Evolutionary conservation across 1,140 invertebrate species (phyloP).

Genomic region (Homarus americanus): DNA sequence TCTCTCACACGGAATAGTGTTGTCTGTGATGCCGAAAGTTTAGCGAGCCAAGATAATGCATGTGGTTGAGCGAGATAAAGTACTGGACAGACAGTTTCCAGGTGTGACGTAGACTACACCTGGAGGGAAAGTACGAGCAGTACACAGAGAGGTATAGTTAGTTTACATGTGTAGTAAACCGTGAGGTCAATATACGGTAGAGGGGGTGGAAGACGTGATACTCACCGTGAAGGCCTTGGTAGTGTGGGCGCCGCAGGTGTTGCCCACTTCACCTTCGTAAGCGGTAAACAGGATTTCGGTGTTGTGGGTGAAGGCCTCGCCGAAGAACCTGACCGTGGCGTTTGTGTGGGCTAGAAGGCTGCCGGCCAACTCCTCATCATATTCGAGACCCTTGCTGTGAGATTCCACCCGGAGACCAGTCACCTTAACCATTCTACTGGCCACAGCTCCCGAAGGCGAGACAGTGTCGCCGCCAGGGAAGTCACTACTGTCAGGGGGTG

Average conservation of each 20-base stretch:
- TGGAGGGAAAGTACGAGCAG: too few relatives aligned
- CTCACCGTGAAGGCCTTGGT: conserved; percentile 46
- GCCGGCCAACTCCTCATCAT: conserved; percentile 24
- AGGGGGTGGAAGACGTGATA: too few relatives aligned
- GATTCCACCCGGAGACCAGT: conserved; percentile 40
- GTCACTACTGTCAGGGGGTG: background rate
- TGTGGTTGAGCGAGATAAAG: too few relatives aligned
- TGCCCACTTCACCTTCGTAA: background rate
- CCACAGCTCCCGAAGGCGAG: background rate
- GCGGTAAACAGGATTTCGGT: conserved; percentile 41
- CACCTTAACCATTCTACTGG: background rate
- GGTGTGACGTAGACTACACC: too few relatives aligned
- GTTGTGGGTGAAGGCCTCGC: conserved; percentile 9
- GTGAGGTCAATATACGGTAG: too few relatives aligned
- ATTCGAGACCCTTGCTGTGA: conserved; percentile 42
- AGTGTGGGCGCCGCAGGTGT: conserved; percentile 3
- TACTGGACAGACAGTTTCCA: too few relatives aligned
- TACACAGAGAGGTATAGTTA: too few relatives aligned
- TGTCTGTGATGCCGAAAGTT: too few relatives aligned
- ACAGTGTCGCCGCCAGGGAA: background rate
- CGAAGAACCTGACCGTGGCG: conserved; percentile 24
- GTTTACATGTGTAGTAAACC: too few relatives aligned
- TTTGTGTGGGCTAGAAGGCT: conserved; percentile 9
- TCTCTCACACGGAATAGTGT: too few relatives aligned
- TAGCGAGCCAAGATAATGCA: too few relatives aligned